Base-by-base conservation (phyloP, 2,113 vertebrate species). In the Rhinopithecus roxellana region DNA sequence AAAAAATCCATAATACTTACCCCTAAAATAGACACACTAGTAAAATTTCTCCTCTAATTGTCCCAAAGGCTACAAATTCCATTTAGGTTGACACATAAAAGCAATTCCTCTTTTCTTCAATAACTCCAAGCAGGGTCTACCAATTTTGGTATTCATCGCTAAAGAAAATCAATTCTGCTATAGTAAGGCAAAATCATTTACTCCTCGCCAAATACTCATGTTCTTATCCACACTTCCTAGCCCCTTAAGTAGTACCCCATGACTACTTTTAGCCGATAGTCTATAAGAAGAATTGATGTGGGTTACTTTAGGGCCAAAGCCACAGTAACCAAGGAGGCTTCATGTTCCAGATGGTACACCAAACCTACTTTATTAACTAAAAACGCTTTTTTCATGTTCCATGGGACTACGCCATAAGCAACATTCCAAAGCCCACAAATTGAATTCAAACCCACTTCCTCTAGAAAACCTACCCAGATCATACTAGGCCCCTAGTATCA, bases 401-500 rank as follows among this genome's bases (percentile, higher is more conserved):
- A 75, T 45, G 22, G 35, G 72, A 70, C 32, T 23, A 87, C 8
- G 48, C 38, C 40, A 61, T 23, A 86, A 77, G 14, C 43, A 90
- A 55, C 86, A 70, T 82, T 86, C 50, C 77, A 95, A 92, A 89
- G 59, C 45, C 69, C 61, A 87, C 14, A 92, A 81, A 90, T 43
- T 50, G 48, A 95, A 92, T 40, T 87, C n/a, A 95, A 95, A 94
- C 77, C n/a, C 9, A 96, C 67, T 91, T 84, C 72, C 64, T 86
- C 72, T 78, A 93, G 38, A 52, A 95, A 30, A 14, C 45, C 77
- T 77, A 88, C 57, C 32, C 50, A 92, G 67, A 74, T 13, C 38
- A 93, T 7, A 13, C 52, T 25, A 50, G 48, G 27, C 16, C 72
- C 45, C 52, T 43, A 75, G 67, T 55, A 83, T 38, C 48, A 93